A percentile compares a stretch with the other conserved stretches of the same genome.
These are phyloP conservation scores for Jaculus jaculus DNA, from an alignment of 2,113 vertebrate genomes.

Conservation along the genomic window DNA sequence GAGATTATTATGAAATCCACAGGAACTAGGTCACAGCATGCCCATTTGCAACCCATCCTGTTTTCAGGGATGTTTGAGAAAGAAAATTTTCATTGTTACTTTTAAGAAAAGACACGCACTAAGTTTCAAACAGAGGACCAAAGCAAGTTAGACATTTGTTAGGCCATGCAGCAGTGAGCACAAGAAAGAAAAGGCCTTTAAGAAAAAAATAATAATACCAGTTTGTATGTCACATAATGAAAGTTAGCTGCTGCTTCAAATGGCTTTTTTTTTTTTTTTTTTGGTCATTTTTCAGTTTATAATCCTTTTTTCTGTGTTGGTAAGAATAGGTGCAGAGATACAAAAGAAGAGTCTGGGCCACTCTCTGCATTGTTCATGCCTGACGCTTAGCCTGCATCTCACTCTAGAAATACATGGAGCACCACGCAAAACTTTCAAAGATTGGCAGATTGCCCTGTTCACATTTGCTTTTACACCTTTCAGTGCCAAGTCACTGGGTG, in stretches of 20 bases:
- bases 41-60: not conserved
- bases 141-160: slow-evolving; percentile 48
- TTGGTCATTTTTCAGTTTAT: slow-evolving; percentile 40
- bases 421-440: not conserved
- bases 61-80: slow-evolving; percentile 31
- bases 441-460: not conserved
- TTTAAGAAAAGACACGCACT: slow-evolving; percentile 37
- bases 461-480: not conserved
- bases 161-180: not conserved
- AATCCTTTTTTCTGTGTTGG: not conserved
- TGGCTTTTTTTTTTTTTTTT: not conserved
- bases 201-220: not conserved
- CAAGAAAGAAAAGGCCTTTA: slow-evolving; percentile 17
- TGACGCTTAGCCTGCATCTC: not conserved
- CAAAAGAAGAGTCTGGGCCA: slow-evolving; percentile 14
- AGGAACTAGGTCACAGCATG: slow-evolving; percentile 55
- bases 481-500: not conserved
- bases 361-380: not conserved
- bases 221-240: not conserved
- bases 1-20: slow-evolving; percentile 58
- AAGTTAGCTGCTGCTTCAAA: not conserved
- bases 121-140: slow-evolving; percentile 39
- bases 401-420: not conserved
- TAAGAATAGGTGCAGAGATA: slow-evolving; percentile 7
- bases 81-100: slow-evolving; percentile 60